Conservation (phyloP, 2,888 invertebrate species). For the Corythucha ciliata region DNA sequence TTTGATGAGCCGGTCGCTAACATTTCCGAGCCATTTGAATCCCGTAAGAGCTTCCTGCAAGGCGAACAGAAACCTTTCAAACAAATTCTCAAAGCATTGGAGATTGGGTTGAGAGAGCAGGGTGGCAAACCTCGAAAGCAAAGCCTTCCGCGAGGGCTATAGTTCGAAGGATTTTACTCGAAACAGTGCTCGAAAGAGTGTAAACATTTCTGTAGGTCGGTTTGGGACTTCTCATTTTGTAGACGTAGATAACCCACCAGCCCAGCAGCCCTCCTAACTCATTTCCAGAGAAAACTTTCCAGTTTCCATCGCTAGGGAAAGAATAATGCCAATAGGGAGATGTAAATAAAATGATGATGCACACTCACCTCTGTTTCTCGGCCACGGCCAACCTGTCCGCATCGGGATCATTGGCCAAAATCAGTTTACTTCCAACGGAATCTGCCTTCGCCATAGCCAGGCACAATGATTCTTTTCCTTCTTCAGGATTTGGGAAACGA, state of each 20-base stretch:
- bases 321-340: background rate
- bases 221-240: constrained; percentile 44
- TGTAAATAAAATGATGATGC: background rate
- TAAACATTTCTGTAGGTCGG: constrained; percentile 54
- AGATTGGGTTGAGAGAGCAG: no score
- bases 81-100: background rate
- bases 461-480: constrained; percentile 70
- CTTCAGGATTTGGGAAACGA: constrained; percentile 96
- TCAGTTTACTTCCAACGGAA: constrained; percentile 55
- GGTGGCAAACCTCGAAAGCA: constrained; percentile 52
- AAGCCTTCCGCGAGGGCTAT: constrained; percentile 73
- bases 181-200: constrained; percentile 89
- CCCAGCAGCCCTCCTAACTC: constrained; percentile 89
- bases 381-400: constrained; percentile 93
- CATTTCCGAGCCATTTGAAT: constrained; percentile 99
- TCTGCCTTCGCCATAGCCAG: constrained; percentile 72
- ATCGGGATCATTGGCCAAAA: constrained; percentile 96
- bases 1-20: constrained; percentile 58
- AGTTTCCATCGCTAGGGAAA: constrained; percentile 46
- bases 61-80: background rate
- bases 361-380: constrained; percentile 52
- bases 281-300: constrained; percentile 91
- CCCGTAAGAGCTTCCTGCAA: constrained; percentile 85
- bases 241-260: constrained; percentile 68
- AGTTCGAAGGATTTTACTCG: constrained; percentile 82